Conservation (phyloP, 2,797 vertebrate species). For the Heterohyrax brucei region DNA sequence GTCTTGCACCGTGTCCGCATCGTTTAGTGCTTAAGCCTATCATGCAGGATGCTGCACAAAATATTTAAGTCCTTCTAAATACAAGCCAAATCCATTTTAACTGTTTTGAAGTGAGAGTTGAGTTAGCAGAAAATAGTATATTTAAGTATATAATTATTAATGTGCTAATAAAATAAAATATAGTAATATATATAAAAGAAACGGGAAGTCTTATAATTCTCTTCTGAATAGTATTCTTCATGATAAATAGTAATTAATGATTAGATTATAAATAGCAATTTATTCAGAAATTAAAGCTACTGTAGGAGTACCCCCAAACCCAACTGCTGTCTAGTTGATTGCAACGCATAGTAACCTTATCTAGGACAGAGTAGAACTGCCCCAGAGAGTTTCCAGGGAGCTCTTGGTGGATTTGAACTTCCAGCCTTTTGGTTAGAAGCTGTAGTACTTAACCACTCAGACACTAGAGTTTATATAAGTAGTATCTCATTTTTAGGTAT, state of each 20-base stretch:
- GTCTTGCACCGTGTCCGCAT: no score
- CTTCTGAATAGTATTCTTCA: conserved; percentile 1
- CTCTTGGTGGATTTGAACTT: no score
- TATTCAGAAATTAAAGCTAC: not conserved
- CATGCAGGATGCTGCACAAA: not conserved
- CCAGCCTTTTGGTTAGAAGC: no score
- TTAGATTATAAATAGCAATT: not conserved
- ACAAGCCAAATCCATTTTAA: conserved; percentile 54
- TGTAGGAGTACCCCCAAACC: not conserved
- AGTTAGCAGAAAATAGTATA: conserved; percentile 39
- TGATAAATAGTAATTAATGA: conserved; percentile 14
- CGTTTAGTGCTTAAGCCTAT: no score
- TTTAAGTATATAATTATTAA: conserved; percentile 40
- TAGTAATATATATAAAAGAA: not conserved
- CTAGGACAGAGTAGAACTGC: no score
- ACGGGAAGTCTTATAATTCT: not conserved
- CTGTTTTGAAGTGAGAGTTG: conserved; percentile 58
- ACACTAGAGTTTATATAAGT: not conserved
- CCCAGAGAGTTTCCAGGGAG: no score
- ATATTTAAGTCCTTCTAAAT: conserved; percentile 59
- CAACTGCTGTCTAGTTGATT: no score
- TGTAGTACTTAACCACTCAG: no score
- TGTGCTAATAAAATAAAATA: not conserved
- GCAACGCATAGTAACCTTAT: no score
- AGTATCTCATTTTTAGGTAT: conserved; percentile 10